Evolutionary conservation across 2,888 invertebrate genomes (phyloP).

Genomic region (Tetragnatha montana): DNA sequence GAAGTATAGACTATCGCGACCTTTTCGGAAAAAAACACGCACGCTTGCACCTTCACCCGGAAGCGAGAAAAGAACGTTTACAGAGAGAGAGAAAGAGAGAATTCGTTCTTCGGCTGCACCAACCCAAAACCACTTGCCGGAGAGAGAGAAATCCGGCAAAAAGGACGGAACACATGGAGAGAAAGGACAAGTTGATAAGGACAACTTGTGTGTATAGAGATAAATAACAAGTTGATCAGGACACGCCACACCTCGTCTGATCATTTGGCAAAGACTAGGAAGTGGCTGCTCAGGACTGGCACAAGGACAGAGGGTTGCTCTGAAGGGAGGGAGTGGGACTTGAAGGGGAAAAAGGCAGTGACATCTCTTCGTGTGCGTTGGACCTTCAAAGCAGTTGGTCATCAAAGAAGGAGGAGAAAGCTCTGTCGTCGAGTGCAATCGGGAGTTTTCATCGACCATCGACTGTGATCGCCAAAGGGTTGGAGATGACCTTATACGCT

Average conservation of each 20-base stretch:
- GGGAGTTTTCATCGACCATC: background rate
- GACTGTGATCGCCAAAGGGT: background rate
- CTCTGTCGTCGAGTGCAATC: too few relatives aligned
- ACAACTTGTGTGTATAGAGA: background rate
- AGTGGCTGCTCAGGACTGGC: constrained; percentile 56
- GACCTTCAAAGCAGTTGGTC: background rate
- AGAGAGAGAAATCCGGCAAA: background rate
- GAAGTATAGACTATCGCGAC: constrained; percentile 59
- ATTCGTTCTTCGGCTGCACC: constrained; percentile 6
- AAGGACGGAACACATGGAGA: background rate
- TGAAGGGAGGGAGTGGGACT: background rate
- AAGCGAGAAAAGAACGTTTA: constrained; percentile 30
- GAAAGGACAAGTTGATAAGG: background rate
- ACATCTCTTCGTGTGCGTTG: background rate
- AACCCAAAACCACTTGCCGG: constrained; percentile 19
- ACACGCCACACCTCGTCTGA: constrained; percentile 28
- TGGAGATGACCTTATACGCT: background rate
- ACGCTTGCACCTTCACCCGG: constrained; percentile 56
- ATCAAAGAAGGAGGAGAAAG: background rate
- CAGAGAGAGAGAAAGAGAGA: background rate
- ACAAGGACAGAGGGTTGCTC: constrained; percentile 22
- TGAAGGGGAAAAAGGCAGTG: background rate
- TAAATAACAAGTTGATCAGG: background rate
- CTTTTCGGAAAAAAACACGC: constrained; percentile 26
- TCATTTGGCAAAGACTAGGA: constrained; percentile 70